Base-by-base conservation (phyloP, 2,888 invertebrate species). In the Gymnocheta viridis region DNA sequence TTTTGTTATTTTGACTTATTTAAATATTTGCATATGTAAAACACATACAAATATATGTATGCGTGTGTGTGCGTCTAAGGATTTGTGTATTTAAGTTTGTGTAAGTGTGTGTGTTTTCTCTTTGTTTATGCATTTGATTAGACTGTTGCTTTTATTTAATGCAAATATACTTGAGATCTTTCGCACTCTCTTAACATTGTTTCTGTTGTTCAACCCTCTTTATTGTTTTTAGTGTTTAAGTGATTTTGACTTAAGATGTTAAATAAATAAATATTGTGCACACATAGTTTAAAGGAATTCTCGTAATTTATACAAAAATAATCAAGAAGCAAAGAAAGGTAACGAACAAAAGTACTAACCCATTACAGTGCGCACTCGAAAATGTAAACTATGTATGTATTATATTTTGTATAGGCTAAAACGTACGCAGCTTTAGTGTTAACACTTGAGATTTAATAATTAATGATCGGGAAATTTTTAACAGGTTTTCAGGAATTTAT, bases 21-120 rank as follows among this genome's bases (percentile, higher is more conserved):
- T 49, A 72, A 77, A 69, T 81, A 72, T 84, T 84, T 84, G 72
- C 24, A 22, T 62, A 81, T 84, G 84, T 67, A 81, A 84, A 83
- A 81, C 72, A 79, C 54, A 66, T 32, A 22, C 22, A 14, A 41
- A 14, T 24, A 27, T 2, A 62, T 47, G 41, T 32, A 12, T 44
- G 44, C 14, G 27, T 58, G 51, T 51, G 49, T 3, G 10, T 7
- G 47, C 6, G 17, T 17, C 0, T 60, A 35, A 41, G 24, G 17
- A 47, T 74, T 47, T 47, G 47, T 49, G 49, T 49, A 27, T 32
- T 32, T 27, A 49, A 49, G n/a, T 49, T n/a, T 56, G 51, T 17
- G 67, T n/a, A 27, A 38, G 9, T 22, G 24, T 32, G 38, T 35
- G 44, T 69, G 19, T 12, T 14, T 22, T 22, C 32, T 32, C n/a